These are phyloP conservation scores for Cheumatopsyche charites DNA, from an alignment of 1,140 invertebrate genomes.

Conservation along the genomic window DNA sequence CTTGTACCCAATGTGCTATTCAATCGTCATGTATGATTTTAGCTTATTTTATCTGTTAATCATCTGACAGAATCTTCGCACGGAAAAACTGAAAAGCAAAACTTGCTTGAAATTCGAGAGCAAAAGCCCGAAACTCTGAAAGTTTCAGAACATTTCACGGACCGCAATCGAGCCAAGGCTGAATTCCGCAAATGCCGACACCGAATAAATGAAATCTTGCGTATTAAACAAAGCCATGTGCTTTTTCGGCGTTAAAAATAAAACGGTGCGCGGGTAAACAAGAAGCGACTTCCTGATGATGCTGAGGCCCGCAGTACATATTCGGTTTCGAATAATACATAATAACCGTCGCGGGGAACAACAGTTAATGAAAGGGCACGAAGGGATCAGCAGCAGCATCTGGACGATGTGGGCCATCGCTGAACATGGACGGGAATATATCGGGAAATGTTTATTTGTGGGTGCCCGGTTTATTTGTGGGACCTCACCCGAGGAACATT, in stretches of 20 bases:
- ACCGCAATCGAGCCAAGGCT: no score
- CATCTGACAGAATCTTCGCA: no score
- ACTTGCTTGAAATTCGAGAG: no score
- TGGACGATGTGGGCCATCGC: constrained; percentile 29
- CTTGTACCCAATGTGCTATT: no score
- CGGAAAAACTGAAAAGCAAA: no score
- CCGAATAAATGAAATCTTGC: neutral
- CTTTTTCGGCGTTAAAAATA: neutral
- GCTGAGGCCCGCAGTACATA: neutral
- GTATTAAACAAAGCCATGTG: neutral
- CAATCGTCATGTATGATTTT: no score
- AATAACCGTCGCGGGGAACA: constrained; percentile 7
- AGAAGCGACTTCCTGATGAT: constrained; percentile 10
- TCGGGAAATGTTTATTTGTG: constrained; percentile 43
- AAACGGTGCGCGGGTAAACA: neutral
- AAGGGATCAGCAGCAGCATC: neutral
- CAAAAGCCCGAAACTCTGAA: neutral
- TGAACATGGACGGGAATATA: neutral
- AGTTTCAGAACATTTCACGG: neutral
- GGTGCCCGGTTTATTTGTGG: constrained; percentile 44
- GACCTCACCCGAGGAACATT: constrained; percentile 39
- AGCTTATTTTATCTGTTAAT: no score
- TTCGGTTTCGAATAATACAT: constrained; percentile 14
- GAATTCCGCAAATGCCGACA: neutral
- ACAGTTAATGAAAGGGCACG: constrained; percentile 42